Percentiles rank a stretch among this genome's conserved stretches.
Evolutionary conservation across 1,140 invertebrate species (phyloP).

Genomic region (Grapholita molesta): DNA sequence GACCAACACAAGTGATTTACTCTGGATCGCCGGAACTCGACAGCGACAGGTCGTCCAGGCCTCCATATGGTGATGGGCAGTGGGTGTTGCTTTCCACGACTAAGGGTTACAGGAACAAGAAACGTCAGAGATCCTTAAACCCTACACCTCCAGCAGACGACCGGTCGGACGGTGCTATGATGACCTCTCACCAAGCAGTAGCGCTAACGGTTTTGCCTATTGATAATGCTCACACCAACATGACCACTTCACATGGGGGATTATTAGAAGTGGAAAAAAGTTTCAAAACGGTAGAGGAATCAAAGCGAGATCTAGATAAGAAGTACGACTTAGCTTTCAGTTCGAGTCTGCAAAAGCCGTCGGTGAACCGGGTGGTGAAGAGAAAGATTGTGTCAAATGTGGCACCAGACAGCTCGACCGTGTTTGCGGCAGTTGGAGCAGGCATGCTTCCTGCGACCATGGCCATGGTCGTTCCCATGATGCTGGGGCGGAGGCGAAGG

Average conservation of each 20-base stretch:
- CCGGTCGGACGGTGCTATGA: constrained; percentile 39
- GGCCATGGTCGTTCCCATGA: constrained; percentile 88
- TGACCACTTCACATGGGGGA: constrained; percentile 86
- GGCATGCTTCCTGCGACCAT: constrained; percentile 88
- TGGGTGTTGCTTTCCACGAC: constrained; percentile 88
- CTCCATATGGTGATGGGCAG: constrained; percentile 83
- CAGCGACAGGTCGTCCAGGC: constrained; percentile 71
- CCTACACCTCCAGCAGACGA: constrained; percentile 39
- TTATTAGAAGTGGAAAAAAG: constrained; percentile 86
- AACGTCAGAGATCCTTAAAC: constrained; percentile 69
- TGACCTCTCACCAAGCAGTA: constrained; percentile 79
- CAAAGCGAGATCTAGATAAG: constrained; percentile 67
- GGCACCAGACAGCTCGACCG: constrained; percentile 77
- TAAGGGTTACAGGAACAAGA: constrained; percentile 82
- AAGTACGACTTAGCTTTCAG: constrained; percentile 50
- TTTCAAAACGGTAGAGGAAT: constrained; percentile 83
- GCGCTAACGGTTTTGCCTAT: constrained; percentile 84
- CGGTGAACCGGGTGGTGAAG: constrained; percentile 56
- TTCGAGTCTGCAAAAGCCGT: constrained; percentile 44
- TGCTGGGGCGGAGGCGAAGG: constrained; percentile 80
- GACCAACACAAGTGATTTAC: constrained; percentile 69
- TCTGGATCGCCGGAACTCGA: constrained; percentile 56
- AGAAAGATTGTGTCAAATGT: constrained; percentile 53
- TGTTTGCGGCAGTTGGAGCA: constrained; percentile 85
- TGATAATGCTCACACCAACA: constrained; percentile 81